Base-by-base conservation (phyloP, 2,113 vertebrate species). In the Merops nubicus region DNA sequence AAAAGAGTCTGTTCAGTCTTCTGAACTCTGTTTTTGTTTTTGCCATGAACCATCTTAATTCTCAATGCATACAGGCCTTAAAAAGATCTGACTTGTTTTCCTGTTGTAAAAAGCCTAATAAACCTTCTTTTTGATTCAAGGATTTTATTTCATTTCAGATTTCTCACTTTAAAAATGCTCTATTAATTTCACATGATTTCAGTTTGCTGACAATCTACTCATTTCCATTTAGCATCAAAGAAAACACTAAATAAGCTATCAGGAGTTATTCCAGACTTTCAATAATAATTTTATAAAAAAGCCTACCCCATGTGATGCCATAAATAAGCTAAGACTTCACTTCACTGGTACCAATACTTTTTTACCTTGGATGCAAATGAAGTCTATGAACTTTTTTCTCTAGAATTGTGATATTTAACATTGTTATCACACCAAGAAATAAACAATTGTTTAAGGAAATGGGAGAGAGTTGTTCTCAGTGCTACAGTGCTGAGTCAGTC, bases 361-460 rank as follows among this genome's bases (percentile, higher is more conserved):
- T 96, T 96, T 56, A 93, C 62, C 57, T 67, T 86, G 85, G 89
- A 64, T 95, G 21, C 13, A 89, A 90, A 91, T 68, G 11, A 69
- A 88, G 42, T 5, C 6, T 68, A 29, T 42, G 12, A 56, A 54
- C 18, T 56, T 94, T 86, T 90, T 88, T 16, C 7, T 76, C 21
- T 14, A 77, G 34, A 96, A 96, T 83, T 96, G 74, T 95, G 84
- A 96, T 97, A 97, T 96, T 97, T 96, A 95, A 80, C 87, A 97
- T 96, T 97, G 96, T 98, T 97, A 97, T 97, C 92, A 88, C 91
- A 97, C 95, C 65, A 97, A 98, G 96, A 96, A 98, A 96, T 96
- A 98, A 98, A 98, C 97, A 98, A 98, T 98, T 97, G 97, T 96
- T 97, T 96, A 97, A 97, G 93, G 97, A 98, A 98, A 92, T 76